phyloP scores from a whole-genome alignment of 2,113 vertebrate species.

The Carassius auratus region DNA sequence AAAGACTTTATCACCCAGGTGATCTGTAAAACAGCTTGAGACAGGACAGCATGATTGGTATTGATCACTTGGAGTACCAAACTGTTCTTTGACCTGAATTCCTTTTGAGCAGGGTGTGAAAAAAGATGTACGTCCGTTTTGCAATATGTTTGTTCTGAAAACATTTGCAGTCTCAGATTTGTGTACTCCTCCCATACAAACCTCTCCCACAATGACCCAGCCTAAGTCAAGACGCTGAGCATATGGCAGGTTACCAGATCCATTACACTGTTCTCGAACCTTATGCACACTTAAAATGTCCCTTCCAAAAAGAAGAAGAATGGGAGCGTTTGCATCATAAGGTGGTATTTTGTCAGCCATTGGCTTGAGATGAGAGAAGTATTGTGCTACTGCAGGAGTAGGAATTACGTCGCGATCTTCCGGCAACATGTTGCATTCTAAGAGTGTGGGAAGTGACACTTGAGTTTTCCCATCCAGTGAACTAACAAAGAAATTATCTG shows the following conservation, averaged over 20 bases:
- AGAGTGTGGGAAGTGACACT: too few species aligned
- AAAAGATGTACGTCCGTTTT: not conserved
- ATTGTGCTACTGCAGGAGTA: too few species aligned
- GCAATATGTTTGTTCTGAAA: not conserved
- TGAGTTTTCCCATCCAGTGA: too few species aligned
- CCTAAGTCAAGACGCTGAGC: conserved; percentile 1
- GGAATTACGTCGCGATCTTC: too few species aligned
- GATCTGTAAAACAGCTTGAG: not conserved
- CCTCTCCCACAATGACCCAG: conserved; percentile 20
- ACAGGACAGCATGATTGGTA: not conserved
- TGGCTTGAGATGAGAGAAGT: too few species aligned
- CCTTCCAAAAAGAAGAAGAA: conserved; percentile 28
- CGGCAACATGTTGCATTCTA: too few species aligned
- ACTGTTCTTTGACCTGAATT: too few species aligned
- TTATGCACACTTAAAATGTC: conserved; percentile 35
- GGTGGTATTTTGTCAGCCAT: too few species aligned
- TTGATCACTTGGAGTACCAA: too few species aligned
- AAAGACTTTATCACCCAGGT: not conserved
- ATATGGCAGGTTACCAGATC: not conserved
- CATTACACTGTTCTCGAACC: conserved; percentile 17
- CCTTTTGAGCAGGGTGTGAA: not conserved
- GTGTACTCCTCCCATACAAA: not conserved
- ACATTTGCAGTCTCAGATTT: not conserved
- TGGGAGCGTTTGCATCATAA: not conserved
- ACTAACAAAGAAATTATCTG: too few species aligned